Conservation (phyloP, 2,113 vertebrate genomes). For the Balaenoptera acutorostrata region DNA sequence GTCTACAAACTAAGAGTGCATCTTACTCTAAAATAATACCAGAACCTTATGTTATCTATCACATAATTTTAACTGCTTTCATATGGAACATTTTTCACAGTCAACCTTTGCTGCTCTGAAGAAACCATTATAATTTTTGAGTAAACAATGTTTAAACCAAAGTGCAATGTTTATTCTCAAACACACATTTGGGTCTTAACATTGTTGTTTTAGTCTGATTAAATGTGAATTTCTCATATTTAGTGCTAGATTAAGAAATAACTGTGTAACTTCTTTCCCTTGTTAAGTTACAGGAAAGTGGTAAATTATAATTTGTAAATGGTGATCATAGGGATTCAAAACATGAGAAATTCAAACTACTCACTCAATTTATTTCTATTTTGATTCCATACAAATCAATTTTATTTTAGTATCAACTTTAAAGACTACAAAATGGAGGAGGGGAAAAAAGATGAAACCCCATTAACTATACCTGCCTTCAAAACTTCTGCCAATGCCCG, state of each 20-base stretch:
- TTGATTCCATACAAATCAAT: neutral
- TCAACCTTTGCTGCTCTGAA: slow-evolving; percentile 13
- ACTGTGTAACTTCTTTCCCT: neutral
- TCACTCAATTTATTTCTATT: neutral
- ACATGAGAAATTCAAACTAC: neutral
- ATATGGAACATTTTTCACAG: neutral
- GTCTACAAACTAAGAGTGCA: neutral
- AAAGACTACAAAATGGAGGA: neutral
- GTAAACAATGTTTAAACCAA: slow-evolving; percentile 9
- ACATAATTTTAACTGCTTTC: slow-evolving; percentile 11
- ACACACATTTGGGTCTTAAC: neutral
- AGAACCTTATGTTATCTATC: neutral
- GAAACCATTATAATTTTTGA: neutral
- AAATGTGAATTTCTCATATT: neutral
- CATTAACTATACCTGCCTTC: neutral
- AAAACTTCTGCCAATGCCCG: neutral
- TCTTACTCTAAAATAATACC: neutral
- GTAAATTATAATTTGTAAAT: neutral
- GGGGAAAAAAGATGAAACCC: neutral
- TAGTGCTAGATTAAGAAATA: neutral
- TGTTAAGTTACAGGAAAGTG: neutral
- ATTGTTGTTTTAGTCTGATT: slow-evolving; percentile 15
- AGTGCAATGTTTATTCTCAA: slow-evolving; percentile 21
- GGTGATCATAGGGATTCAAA: neutral
- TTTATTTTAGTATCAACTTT: neutral